These are phyloP conservation scores for Myrmophylax atrothorax DNA, from an alignment of 2,113 vertebrate species.

Conservation along the genomic window DNA sequence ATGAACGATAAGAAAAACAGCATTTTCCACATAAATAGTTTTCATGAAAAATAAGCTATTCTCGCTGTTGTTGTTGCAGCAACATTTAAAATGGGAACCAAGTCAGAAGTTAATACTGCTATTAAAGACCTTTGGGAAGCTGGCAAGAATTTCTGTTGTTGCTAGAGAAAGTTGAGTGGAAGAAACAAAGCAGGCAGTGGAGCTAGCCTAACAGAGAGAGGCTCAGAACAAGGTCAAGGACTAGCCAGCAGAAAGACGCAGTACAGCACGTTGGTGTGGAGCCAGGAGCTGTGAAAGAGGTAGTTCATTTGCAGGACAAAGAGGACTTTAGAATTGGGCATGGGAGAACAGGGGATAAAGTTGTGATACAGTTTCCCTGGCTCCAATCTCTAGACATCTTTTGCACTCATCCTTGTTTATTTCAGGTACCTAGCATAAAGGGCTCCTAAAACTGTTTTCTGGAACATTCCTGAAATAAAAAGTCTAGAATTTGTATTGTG, in stretches of 20 bases:
- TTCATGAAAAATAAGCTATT: slow-evolving; percentile 12
- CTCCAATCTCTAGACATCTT: neutral
- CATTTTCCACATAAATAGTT: neutral
- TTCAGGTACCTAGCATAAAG: no score
- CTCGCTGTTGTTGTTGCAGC: neutral
- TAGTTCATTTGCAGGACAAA: neutral
- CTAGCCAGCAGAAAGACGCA: neutral
- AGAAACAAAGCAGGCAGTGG: neutral
- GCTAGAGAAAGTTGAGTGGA: neutral
- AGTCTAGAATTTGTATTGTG: neutral
- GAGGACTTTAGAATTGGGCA: neutral
- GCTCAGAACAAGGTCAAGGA: neutral
- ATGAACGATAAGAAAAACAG: neutral
- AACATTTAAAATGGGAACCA: neutral
- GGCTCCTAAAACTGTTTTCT: no score
- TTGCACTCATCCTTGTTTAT: neutral
- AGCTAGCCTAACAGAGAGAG: neutral
- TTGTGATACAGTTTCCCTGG: neutral
- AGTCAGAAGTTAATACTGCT: neutral
- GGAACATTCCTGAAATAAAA: no score
- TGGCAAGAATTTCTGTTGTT: neutral
- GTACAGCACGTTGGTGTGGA: neutral
- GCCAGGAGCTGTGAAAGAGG: neutral
- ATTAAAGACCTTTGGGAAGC: neutral
- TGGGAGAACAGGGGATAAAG: neutral